phyloP scores from a whole-genome alignment of 2,113 vertebrate species.

The Chaenocephalus aceratus region DNA sequence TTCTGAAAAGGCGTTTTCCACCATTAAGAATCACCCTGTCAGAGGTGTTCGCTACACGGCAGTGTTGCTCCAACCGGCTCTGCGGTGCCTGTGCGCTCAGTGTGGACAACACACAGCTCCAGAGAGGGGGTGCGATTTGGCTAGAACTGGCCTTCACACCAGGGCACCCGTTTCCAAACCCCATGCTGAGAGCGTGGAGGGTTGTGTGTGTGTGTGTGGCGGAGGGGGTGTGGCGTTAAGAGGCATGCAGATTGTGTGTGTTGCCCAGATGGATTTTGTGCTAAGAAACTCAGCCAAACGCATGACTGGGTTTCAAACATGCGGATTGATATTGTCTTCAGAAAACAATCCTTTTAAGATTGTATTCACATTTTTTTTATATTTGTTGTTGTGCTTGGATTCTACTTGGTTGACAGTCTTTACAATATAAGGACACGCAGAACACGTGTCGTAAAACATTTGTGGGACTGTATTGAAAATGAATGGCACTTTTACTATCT shows the following conservation, averaged over 20 bases:
- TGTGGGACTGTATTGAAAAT: not conserved
- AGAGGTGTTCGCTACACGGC: slow-evolving; percentile 17
- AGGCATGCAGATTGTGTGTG: slow-evolving; percentile 18
- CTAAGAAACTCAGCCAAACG: not conserved
- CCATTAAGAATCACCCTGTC: slow-evolving; percentile 40
- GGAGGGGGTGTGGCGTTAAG: not conserved
- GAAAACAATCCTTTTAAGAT: not conserved
- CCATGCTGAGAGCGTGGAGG: not conserved
- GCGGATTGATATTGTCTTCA: not conserved
- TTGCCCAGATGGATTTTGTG: slow-evolving; percentile 4
- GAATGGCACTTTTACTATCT: slow-evolving; percentile 31
- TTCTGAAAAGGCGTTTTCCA: slow-evolving; percentile 24
- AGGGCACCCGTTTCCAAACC: not conserved
- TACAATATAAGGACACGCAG: not conserved
- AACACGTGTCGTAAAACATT: not conserved
- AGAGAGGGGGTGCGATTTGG: slow-evolving; percentile 6
- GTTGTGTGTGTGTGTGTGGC: not conserved
- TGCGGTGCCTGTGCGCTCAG: slow-evolving; percentile 12
- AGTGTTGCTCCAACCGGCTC: slow-evolving; percentile 4
- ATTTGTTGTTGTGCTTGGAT: not conserved
- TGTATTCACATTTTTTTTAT: too few species aligned
- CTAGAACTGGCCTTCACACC: slow-evolving; percentile 22
- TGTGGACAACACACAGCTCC: slow-evolving; percentile 1
- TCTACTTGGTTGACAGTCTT: too few species aligned
- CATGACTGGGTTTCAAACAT: slow-evolving; percentile 1